These are phyloP conservation scores for Andrena hattorfiana DNA, from an alignment of 2,888 invertebrate species.

Conservation along the genomic window DNA sequence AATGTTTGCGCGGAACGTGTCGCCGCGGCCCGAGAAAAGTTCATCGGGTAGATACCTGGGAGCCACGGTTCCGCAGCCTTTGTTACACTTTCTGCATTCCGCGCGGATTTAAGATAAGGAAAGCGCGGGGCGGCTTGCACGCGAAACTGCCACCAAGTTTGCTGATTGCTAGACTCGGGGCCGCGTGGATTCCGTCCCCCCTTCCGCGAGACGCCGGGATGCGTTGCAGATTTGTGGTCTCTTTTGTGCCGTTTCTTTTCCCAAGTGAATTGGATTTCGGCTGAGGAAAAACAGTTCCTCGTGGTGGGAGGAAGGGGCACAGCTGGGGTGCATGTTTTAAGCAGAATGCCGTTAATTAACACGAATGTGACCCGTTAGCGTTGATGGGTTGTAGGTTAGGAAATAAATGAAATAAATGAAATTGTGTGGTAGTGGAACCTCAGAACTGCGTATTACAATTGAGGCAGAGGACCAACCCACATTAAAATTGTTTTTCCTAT, in stretches of 20 bases:
- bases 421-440: no score
- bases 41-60: slow-evolving; percentile 38
- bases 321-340: no score
- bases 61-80: slow-evolving; percentile 39
- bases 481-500: no score
- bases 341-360: no score
- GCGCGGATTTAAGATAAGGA: slow-evolving; percentile 49
- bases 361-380: no score
- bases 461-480: no score
- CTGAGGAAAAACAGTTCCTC: background rate
- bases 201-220: background rate
- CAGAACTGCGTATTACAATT: no score
- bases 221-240: slow-evolving; percentile 8
- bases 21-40: slow-evolving; percentile 53
- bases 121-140: slow-evolving; percentile 40
- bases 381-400: no score
- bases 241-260: background rate
- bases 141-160: slow-evolving; percentile 36
- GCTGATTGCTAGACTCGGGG: slow-evolving; percentile 30
- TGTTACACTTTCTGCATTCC: slow-evolving; percentile 48
- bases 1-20: slow-evolving; percentile 53
- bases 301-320: background rate
- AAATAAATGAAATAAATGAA: no score
- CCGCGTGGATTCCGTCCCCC: background rate
- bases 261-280: background rate